Evolutionary conservation across 1,140 invertebrate genomes (phyloP), one percentile per base, ranked within the genome.

Genomic region (Pseudomyrmex flavicornis): DNA sequence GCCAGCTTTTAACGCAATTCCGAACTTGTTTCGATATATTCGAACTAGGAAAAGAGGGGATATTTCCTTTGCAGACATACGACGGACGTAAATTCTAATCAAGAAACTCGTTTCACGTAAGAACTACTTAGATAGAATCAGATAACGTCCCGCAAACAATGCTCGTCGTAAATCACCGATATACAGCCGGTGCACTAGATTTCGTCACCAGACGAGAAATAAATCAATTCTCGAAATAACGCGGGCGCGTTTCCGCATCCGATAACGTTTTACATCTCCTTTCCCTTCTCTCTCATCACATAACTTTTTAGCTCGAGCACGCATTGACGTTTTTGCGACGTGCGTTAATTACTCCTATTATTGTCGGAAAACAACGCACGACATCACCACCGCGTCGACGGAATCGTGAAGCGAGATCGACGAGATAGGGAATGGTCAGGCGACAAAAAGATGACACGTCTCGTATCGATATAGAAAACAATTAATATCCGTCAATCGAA

Each of bases 81-180:
- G 13, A 61, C 48, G 17, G 50, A 69, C 61, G 82, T 80, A 87
- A 84, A 84, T 75, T 84, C 83, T 74, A 87, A 87, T 88, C 82
- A 80, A 80, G 74, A 84, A 74, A 77, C 84, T 66, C 83, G 70
- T 70, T 66, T 82, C 69, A 79, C 77, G 66, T 44, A 61, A 59
- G 68, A 83, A 83, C 86, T 72, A 83, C 85, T 86, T 74, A n/a
- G n/a, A 82, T 61, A 73, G 73, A 72, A 85, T 84, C 86, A 80
- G 86, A 88, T 88, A 88, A 88, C 82, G 85, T 88, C 68, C 5
- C 63, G 63, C 85, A 82, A 87, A 88, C 85, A 88, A 88, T 88
- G 52, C 82, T 58, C 82, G 82, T 87, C 86, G 82, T 88, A 88
- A 88, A 88, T 88, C 86, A 59, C 85, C 73, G 85, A 87, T 88